Conservation (phyloP, 2,113 vertebrate genomes). For the Butastur rufipennis region DNA sequence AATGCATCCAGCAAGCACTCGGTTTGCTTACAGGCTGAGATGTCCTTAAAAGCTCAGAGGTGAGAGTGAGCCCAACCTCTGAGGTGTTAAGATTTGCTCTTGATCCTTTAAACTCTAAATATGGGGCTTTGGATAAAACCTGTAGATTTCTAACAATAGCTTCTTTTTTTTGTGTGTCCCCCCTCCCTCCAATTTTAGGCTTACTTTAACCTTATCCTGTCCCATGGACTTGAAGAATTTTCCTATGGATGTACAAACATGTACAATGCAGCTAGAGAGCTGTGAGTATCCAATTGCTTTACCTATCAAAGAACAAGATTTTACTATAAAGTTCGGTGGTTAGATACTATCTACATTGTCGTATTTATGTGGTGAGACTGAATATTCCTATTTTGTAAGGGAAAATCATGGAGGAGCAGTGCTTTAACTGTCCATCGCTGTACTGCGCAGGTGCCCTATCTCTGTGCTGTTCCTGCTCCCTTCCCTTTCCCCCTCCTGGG, state of each 20-base stretch:
- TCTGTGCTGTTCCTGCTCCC: not conserved
- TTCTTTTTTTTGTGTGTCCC: not conserved
- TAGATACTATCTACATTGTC: not conserved
- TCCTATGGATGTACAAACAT: constrained; percentile 98
- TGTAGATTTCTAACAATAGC: not conserved
- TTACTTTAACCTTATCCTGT: constrained; percentile 96
- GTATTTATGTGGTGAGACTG: not conserved
- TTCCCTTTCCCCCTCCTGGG: not conserved
- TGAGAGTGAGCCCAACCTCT: not conserved
- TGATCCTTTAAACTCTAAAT: not conserved
- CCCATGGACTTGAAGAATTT: constrained; percentile 99
- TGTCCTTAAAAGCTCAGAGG: not conserved
- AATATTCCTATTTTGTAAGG: not conserved
- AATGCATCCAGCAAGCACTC: fast-evolving
- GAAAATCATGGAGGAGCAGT: not conserved
- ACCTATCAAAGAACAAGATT: not conserved
- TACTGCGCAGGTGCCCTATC: fast-evolving
- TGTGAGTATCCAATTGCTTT: constrained; percentile 78
- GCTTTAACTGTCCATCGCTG: not conserved
- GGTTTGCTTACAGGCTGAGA: not conserved
- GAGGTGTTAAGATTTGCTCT: not conserved
- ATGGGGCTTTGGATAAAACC: not conserved
- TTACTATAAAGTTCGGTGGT: not conserved
- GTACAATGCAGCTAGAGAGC: constrained; percentile 97
- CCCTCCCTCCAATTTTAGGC: constrained; percentile 64